A percentile compares a stretch with the other conserved stretches of the same genome.
Evolutionary conservation across 2,113 vertebrate genomes (phyloP).

Genomic region (Gnathonemus longibarbis): DNA sequence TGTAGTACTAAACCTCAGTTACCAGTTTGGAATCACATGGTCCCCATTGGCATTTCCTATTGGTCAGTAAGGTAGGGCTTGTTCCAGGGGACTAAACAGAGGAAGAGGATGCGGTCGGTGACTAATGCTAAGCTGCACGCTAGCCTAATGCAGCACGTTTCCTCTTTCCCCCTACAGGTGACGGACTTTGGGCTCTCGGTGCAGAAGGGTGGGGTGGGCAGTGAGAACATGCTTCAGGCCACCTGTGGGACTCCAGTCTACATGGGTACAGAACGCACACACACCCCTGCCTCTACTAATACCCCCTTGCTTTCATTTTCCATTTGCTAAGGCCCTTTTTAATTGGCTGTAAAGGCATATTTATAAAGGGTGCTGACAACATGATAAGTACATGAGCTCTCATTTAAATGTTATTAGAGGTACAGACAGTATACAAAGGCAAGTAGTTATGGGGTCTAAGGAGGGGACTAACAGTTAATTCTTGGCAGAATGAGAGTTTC

Average conservation of each 20-base stretch:
- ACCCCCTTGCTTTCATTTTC: neutral
- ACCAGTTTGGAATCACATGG: neutral
- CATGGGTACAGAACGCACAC: constrained; percentile 61
- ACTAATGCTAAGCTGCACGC: neutral
- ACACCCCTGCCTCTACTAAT: neutral
- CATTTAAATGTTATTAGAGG: neutral
- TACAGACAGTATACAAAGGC: neutral
- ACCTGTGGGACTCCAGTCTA: constrained; percentile 75
- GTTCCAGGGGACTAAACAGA: neutral
- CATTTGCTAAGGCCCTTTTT: neutral
- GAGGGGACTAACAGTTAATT: neutral
- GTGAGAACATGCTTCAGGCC: constrained; percentile 66
- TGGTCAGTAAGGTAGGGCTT: neutral
- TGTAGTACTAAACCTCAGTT: neutral
- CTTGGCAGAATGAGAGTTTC: neutral
- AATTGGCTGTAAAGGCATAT: neutral
- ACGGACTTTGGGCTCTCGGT: constrained; percentile 78
- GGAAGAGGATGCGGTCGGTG: neutral
- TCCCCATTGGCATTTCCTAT: neutral
- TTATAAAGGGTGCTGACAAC: neutral
- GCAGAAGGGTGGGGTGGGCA: constrained; percentile 65
- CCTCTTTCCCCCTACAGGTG: constrained; percentile 54
- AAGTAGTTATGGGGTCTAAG: neutral
- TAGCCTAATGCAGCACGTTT: neutral
- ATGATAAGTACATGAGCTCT: neutral